A percentile compares a stretch with the other conserved stretches of the same genome.
Conservation (phyloP, 1,140 invertebrate species). For the Nymphalis io region DNA sequence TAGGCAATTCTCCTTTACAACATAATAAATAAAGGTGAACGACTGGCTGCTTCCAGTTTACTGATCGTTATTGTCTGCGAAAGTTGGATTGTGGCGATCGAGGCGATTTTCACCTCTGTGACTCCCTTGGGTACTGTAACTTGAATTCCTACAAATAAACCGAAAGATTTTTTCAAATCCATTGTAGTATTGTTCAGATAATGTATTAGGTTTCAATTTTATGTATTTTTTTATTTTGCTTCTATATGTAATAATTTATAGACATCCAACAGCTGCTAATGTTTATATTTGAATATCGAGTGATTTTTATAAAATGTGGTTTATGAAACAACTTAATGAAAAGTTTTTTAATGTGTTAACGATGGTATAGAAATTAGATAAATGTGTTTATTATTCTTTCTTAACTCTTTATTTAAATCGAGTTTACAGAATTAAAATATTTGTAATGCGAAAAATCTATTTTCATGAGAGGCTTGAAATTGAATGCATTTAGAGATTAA, state of each 20-base stretch:
- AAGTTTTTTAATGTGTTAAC: not conserved
- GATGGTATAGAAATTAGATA: not conserved
- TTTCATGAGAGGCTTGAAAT: slow-evolving; percentile 13
- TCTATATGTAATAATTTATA: too few relatives aligned
- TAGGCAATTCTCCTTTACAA: slow-evolving; percentile 18
- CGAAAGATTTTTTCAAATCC: not conserved
- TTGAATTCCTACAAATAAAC: not conserved
- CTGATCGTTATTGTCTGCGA: slow-evolving; percentile 22
- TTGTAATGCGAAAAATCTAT: not conserved
- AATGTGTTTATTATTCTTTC: too few relatives aligned
- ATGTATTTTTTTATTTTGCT: too few relatives aligned
- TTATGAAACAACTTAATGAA: too few relatives aligned
- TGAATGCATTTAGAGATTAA: slow-evolving; percentile 5
- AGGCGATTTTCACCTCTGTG: slow-evolving; percentile 13
- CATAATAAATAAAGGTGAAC: slow-evolving; percentile 29
- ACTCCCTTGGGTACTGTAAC: slow-evolving; percentile 13
- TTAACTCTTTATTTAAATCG: too few relatives aligned
- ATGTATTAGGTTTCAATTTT: too few relatives aligned
- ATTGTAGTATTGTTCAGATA: not conserved
- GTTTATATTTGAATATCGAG: too few relatives aligned
- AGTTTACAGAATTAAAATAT: too few relatives aligned
- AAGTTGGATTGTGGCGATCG: slow-evolving; percentile 22
- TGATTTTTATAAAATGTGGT: too few relatives aligned
- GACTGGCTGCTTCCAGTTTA: slow-evolving; percentile 19
- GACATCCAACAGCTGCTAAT: too few relatives aligned